phyloP scores from a whole-genome alignment of 2,113 vertebrate genomes.

The Anguilla rostrata region DNA sequence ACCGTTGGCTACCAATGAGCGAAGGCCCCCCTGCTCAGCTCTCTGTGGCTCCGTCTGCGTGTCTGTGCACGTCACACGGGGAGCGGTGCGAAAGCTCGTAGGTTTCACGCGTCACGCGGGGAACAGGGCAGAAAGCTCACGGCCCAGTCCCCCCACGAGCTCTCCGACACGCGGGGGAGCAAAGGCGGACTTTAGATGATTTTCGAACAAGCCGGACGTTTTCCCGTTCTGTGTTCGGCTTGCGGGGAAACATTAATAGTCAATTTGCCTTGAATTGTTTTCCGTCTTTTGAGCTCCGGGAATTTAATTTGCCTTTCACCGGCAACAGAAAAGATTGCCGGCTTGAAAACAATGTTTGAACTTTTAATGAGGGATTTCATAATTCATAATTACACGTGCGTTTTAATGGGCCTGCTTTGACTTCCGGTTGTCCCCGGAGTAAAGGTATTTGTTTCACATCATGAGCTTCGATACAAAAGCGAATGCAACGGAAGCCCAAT shows the following conservation, averaged over 20 bases:
- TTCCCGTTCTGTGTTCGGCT: not conserved
- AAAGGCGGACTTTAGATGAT: not conserved
- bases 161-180: not conserved
- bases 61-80: not conserved
- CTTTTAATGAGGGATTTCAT: slow-evolving; percentile 22
- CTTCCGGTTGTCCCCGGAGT: not conserved
- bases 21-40: not conserved
- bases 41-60: not conserved
- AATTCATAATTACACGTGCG: slow-evolving; percentile 23
- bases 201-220: not conserved
- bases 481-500: not conserved
- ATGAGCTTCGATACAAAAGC: not conserved
- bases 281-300: not conserved
- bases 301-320: not conserved
- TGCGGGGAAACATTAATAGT: not conserved
- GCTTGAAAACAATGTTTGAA: slow-evolving; percentile 18
- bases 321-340: not conserved
- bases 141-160: not conserved
- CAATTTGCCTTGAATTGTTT: not conserved
- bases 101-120: no score
- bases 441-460: not conserved
- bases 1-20: not conserved
- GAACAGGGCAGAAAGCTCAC: no score
- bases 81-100: no score
- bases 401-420: not conserved